These are phyloP conservation scores for Drosophila sordidula DNA, from an alignment of 2,888 invertebrate genomes.

Conservation along the genomic window DNA sequence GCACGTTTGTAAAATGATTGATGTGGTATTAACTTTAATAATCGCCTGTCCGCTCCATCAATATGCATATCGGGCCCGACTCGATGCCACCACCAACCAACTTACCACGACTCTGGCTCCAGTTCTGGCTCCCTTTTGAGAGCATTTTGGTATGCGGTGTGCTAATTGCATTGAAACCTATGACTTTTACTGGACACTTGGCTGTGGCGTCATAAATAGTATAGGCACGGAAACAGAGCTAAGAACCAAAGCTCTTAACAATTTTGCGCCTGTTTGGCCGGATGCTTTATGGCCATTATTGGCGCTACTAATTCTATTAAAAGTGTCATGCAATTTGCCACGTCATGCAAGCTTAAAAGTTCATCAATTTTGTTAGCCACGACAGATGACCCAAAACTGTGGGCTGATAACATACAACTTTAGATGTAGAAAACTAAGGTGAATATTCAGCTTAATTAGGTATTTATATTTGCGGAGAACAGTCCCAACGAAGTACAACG, in stretches of 20 bases:
- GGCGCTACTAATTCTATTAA: slow-evolving; percentile 68
- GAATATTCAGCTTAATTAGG: no score
- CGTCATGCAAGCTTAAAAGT: slow-evolving; percentile 6
- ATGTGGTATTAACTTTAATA: slow-evolving; percentile 84
- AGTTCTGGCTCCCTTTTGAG: slow-evolving; percentile 28
- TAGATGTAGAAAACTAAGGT: no score
- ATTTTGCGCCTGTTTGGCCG: slow-evolving; percentile 43
- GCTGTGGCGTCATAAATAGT: slow-evolving; percentile 8
- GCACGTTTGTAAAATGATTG: slow-evolving; percentile 83
- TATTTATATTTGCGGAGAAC: no score
- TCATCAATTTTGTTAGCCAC: not conserved
- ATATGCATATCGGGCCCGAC: slow-evolving; percentile 45
- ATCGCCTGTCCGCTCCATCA: slow-evolving; percentile 61
- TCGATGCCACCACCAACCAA: slow-evolving; percentile 3
- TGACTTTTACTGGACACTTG: slow-evolving; percentile 9
- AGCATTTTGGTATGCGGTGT: slow-evolving; percentile 44
- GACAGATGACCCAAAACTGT: no score
- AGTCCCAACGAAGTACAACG: no score
- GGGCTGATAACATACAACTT: no score
- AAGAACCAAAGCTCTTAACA: slow-evolving; percentile 33
- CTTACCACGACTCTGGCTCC: not conserved
- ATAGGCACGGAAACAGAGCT: slow-evolving; percentile 6
- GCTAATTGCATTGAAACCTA: slow-evolving; percentile 29
- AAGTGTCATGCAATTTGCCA: slow-evolving; percentile 57
- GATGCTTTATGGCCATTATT: slow-evolving; percentile 44